phyloP scores from a whole-genome alignment of 2,113 vertebrate genomes.

The Upupa epops region DNA sequence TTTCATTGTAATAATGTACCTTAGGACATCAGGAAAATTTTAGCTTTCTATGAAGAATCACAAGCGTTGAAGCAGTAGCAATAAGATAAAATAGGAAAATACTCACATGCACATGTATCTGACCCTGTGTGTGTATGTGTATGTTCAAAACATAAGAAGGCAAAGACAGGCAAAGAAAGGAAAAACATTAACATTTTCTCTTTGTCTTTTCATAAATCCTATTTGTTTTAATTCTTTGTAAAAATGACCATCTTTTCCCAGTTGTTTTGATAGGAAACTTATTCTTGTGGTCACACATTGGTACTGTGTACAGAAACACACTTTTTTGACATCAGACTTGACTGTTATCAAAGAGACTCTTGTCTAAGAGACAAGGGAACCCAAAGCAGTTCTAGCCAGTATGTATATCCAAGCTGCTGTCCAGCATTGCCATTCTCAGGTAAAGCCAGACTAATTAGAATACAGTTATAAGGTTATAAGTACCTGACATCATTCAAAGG shows the following conservation, averaged over 20 bases:
- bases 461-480: neutral
- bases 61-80: neutral
- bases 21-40: neutral
- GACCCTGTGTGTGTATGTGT: neutral
- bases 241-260: neutral
- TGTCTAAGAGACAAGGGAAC: neutral
- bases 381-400: neutral
- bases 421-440: neutral
- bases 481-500: neutral
- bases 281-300: neutral
- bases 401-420: neutral
- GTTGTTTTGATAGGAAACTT: neutral
- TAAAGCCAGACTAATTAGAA: neutral
- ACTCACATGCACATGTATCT: accelerated
- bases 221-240: neutral
- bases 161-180: neutral
- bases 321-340: accelerated
- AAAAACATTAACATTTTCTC: neutral
- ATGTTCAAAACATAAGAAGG: neutral
- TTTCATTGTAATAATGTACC: neutral
- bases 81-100: neutral
- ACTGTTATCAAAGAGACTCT: neutral
- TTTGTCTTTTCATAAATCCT: neutral
- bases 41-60: neutral
- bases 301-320: neutral